Evolutionary conservation across 1,140 invertebrate genomes (phyloP).

Genomic region (Drosophila mauritiana): DNA sequence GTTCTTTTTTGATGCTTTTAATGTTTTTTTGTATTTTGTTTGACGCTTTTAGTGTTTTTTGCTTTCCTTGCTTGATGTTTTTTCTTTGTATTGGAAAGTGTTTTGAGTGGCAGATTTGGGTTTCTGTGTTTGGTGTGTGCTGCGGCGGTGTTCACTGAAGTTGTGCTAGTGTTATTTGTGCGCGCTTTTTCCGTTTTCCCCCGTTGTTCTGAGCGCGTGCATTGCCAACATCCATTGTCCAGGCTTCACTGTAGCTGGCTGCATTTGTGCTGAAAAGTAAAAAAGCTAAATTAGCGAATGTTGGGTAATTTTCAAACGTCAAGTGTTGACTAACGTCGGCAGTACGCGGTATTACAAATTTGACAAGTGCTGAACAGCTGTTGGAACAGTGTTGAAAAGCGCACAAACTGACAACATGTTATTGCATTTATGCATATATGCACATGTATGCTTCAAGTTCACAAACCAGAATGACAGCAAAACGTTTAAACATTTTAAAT

Average conservation of each 20-base stretch:
- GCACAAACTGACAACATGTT: background rate
- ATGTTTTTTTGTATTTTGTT: background rate
- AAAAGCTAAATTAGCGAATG: background rate
- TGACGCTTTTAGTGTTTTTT: constrained; percentile 1
- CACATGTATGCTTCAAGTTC: background rate
- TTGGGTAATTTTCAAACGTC: background rate
- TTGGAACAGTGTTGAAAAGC: background rate
- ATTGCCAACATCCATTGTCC: constrained; percentile 37
- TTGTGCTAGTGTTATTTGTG: constrained; percentile 47
- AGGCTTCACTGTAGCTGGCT: constrained; percentile 41
- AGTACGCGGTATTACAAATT: too few species aligned
- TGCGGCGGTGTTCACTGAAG: constrained; percentile 17
- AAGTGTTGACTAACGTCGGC: too few species aligned
- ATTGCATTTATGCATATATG: background rate
- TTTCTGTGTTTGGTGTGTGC: constrained; percentile 31
- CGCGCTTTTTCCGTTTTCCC: constrained; percentile 16
- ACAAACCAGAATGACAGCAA: constrained; percentile 2
- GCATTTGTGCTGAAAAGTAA: constrained; percentile 42
- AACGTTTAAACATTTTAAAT: constrained; percentile 11
- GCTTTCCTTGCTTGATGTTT: background rate
- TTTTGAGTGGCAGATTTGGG: background rate
- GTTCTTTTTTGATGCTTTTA: too few species aligned
- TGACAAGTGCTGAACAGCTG: background rate
- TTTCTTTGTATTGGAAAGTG: background rate
- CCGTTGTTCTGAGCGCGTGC: constrained; percentile 17